Base-by-base conservation (phyloP, 2,797 vertebrate genomes). In the Syngnathus rostellatus region DNA sequence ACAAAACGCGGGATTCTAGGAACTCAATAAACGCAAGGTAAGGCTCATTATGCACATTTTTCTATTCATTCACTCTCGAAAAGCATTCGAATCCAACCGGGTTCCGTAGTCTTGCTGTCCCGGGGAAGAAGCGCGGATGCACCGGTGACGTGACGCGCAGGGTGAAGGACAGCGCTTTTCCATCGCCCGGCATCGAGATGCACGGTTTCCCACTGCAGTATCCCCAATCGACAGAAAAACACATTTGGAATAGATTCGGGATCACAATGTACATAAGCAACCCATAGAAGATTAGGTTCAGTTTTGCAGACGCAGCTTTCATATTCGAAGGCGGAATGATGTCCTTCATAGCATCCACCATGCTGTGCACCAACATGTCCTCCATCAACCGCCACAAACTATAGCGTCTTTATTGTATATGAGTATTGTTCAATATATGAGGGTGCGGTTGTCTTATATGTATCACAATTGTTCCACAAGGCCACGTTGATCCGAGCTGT, bases 91-190 rank as follows among this genome's bases (percentile, higher is more conserved):
- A 45, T 68, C 51, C 38, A 55, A 71, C 5, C 37, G 8, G 17
- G 59, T 63, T 65, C 14, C 31, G 54, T 40, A 41, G 40, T 11
- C 17, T 57, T 3, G 11, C 17, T 37, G 31, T 19, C 16, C 39
- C 74, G 70, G 78, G 71, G 77, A 54, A 55, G 74, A 72, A 51
- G 70, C 75, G 46, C 61, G 64, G 72, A 65, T 60, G 77, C 74
- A 55, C 65, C 68, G 16, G 45, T 37, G 62, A 54, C 37, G 77
- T 79, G 77, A 69, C 79, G 76, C 71, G 62, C 72, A 61, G 77
- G 72, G 76, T 89, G 89, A 91, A 91, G 89, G 90, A 86, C 90
- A 38, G 89, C 85, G 89, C 85, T 64, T 55, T 83, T 82, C 83
- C 82, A 83, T 85, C 83, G 80, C 71, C 72, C 57, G 64, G 31